Base-by-base conservation (phyloP, 2,113 vertebrate genomes). In the Platichthys flesus region DNA sequence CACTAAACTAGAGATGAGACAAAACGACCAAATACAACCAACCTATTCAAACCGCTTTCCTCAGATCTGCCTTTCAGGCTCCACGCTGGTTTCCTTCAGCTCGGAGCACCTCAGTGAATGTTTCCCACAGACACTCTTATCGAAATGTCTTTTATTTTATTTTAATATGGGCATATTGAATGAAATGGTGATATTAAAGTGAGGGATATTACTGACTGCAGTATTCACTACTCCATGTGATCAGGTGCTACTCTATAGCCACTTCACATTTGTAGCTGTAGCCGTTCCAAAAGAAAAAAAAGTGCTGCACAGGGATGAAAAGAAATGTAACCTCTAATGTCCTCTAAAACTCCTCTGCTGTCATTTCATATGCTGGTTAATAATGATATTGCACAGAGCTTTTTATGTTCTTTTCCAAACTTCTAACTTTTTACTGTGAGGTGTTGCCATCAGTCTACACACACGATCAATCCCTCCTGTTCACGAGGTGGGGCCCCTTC, bases 21-120 rank as follows among this genome's bases (percentile, higher is more conserved):
- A 51, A 62, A 9, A 69, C 14, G 51, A 89, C 82, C 84, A 87
- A 84, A 90, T 72, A 47, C 15, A 70, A 51, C 52, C 67, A 49
- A 74, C 72, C 60, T 14, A 20, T 70, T 71, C 40, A 26, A 26
- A 59, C 18, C 51, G 37, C 77, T 83, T 67, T 42, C 76, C 69
- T 78, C 81, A 67, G 76, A 76, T 91, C 74, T 71, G 90, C 87
- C 89, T 89, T 88, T 78, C 67, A 62, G 67, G 68, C 79, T 85
- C 67, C 76, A 16, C 3, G 75, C 71, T 28, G 75, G 40, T 68
- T 35, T 54, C 74, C 2, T 5, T 79, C 73, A 3, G 82, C 75
- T 16, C n/a, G 72, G 82, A 78, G 83, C 85, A 23, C 51, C 80
- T 90, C 77, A 49, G 61, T 85, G 85, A 91, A 90, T 90, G 85